Evolutionary conservation across 1,140 invertebrate genomes (phyloP), one percentile per base, ranked within the genome.

Genomic region (Drosophila suzukii): DNA sequence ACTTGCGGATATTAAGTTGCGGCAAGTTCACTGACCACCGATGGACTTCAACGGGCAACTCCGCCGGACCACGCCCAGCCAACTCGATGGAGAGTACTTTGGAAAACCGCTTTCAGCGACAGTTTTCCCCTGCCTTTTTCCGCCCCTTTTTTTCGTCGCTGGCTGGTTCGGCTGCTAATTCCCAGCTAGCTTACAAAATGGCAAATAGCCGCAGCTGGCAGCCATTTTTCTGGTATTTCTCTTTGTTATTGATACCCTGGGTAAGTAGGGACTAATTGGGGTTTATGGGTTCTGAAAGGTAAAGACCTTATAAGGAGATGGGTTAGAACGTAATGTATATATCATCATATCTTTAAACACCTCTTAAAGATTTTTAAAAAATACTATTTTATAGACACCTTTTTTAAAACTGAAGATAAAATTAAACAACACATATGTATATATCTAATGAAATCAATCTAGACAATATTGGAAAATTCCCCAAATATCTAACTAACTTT

Each of bases 21-120:
- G 38, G 39, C 66, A 83, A 79, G 83, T 86, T 86, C 83, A 79
- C 70, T 86, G 83, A 86, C 83, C 83, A 86, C 56, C n/a, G 32
- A 41, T 6, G 30, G 47, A 46, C 34, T 44, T 15, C 39, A 58
- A 36, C n/a, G 36, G 8, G 43, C 44, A 50, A 43, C 63, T 61
- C 51, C 47, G 55, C 70, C 81, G 78, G 79, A 88, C 79, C 83
- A 86, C 66, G 75, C 83, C 83, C 79, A 17, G 61, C 6, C 72
- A 36, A 67, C 61, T 76, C 47, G 34, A 38, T 53, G 73, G 72
- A 51, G 53, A 66, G 60, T 58, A 75, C 71, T 75, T 65, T 24
- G 41, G 27, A 46, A 36, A 75, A 76, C 72, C 66, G 72, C 73
- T 75, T 80, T 72, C 88, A 74, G 82, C 82, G 82, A 86, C 82